Evolutionary conservation across 2,113 vertebrate genomes (phyloP).

Genomic region (Erpornis zantholeuca): DNA sequence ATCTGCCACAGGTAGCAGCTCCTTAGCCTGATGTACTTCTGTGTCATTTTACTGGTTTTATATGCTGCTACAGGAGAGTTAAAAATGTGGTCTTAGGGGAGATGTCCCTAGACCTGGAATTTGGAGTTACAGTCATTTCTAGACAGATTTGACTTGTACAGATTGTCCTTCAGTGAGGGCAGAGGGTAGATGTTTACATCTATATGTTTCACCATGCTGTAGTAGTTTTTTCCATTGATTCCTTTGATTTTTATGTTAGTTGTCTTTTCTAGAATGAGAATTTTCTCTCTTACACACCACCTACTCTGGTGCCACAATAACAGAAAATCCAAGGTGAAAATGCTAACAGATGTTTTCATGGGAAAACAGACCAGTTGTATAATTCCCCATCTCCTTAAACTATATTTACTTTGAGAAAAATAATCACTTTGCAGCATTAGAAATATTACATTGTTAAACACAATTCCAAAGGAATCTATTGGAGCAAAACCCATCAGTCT

Average conservation of each 20-base stretch:
- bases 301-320: neutral
- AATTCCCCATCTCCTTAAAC: neutral
- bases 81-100: neutral
- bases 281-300: neutral
- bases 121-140: neutral
- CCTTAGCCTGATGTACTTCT: neutral
- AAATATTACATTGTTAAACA: neutral
- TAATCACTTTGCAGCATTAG: neutral
- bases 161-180: neutral
- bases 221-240: neutral
- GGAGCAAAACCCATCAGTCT: neutral
- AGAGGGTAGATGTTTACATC: neutral
- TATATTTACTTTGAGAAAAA: neutral
- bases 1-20: neutral
- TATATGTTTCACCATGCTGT: neutral
- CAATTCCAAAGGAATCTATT: neutral
- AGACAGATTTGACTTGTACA: neutral
- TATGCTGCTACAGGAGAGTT: neutral
- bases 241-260: neutral
- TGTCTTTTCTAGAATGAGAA: neutral
- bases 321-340: neutral
- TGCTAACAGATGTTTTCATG: neutral
- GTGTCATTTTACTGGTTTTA: neutral
- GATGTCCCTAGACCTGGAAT: neutral
- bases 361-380: neutral